Conservation (phyloP, 1,140 invertebrate species). For the Zaprionus ornatus region DNA sequence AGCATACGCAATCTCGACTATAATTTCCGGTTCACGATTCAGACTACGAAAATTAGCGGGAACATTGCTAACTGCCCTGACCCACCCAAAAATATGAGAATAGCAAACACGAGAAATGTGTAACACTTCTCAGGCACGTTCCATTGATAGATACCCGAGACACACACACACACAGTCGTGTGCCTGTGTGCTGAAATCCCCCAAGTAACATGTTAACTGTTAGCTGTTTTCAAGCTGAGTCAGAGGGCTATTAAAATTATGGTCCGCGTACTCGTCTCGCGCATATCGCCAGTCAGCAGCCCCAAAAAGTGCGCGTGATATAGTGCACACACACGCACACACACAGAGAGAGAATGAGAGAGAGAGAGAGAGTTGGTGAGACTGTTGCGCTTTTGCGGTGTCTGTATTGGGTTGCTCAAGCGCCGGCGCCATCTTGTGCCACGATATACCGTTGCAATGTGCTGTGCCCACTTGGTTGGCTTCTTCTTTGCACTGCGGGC, state of each 20-base stretch:
- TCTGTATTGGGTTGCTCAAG: background rate
- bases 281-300: background rate
- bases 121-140: slow-evolving; percentile 19
- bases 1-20: background rate
- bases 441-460: slow-evolving; percentile 23
- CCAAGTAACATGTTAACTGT: slow-evolving; percentile 3
- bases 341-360: background rate
- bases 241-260: slow-evolving; percentile 18
- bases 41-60: background rate
- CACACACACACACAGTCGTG: background rate
- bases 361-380: too few species aligned
- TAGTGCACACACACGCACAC: background rate
- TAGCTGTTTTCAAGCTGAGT: slow-evolving; percentile 19
- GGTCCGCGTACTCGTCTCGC: background rate
- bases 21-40: slow-evolving; percentile 10
- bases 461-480: slow-evolving; percentile 11
- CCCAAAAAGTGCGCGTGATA: slow-evolving; percentile 5
- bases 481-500: background rate
- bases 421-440: slow-evolving; percentile 29
- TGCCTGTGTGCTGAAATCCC: slow-evolving; percentile 3
- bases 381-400: background rate
- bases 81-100: slow-evolving; percentile 10
- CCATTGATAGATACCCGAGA: slow-evolving; percentile 9
- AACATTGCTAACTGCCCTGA: slow-evolving; percentile 11
- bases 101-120: background rate